A percentile compares a stretch with the other conserved stretches of the same genome.
These are phyloP conservation scores for Crypturellus tataupa DNA, from an alignment of 2,797 vertebrate species.

Conservation along the genomic window DNA sequence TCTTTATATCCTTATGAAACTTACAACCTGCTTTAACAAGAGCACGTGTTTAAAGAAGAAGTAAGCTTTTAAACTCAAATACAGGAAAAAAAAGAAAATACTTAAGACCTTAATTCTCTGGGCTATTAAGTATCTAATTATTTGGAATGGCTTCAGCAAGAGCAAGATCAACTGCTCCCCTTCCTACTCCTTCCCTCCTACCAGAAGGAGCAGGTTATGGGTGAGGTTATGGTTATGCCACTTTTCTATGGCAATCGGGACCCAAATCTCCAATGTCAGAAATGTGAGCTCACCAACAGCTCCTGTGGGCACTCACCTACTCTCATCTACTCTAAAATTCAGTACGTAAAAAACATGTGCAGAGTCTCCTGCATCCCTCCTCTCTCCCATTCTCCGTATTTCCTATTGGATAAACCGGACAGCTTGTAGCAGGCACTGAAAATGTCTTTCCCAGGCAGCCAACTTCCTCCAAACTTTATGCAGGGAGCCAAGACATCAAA, in stretches of 20 bases:
- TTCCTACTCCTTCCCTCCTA: not conserved
- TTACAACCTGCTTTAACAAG: not conserved
- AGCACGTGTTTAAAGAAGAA: not conserved
- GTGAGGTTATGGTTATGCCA: no score
- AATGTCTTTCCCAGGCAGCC: slow-evolving; percentile 30
- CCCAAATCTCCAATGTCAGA: not conserved
- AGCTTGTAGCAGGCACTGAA: slow-evolving; percentile 5
- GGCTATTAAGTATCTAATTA: not conserved
- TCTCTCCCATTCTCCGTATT: not conserved
- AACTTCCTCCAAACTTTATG: slow-evolving; percentile 1
- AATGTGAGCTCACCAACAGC: not conserved
- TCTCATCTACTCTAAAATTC: slow-evolving; percentile 15
- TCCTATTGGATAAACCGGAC: slow-evolving; percentile 3
- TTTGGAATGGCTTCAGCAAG: not conserved
- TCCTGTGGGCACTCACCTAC: not conserved
- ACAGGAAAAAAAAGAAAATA: not conserved
- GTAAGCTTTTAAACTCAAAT: not conserved
- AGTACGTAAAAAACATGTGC: slow-evolving; percentile 28
- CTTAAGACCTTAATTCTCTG: not conserved
- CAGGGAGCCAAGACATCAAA: not conserved
- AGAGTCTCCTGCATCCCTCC: not conserved
- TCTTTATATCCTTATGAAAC: slow-evolving; percentile 2
- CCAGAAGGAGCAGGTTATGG: not conserved
- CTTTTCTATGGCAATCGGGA: not conserved
- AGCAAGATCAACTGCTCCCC: not conserved